These are phyloP conservation scores for Propsilocerus akamusi DNA, from an alignment of 1,140 invertebrate species.

Conservation along the genomic window DNA sequence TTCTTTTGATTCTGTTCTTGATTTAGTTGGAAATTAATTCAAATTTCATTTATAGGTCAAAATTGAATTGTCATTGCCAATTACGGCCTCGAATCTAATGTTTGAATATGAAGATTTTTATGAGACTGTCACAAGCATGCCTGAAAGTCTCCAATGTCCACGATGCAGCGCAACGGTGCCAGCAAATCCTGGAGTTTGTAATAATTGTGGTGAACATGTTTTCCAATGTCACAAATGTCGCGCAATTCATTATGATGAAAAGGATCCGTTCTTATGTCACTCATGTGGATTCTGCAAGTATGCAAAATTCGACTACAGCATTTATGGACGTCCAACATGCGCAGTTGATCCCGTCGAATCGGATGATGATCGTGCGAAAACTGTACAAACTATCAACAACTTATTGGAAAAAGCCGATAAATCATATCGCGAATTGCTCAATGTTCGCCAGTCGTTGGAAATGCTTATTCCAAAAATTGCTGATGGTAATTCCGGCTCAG, in stretches of 20 bases:
- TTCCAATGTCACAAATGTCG: slow-evolving; percentile 97
- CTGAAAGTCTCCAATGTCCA: slow-evolving; percentile 90
- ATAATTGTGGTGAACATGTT: slow-evolving; percentile 96
- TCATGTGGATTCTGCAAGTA: slow-evolving; percentile 98
- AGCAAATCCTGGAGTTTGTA: slow-evolving; percentile 91
- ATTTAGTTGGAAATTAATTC: not conserved
- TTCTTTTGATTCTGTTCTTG: not conserved
- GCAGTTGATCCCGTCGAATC: slow-evolving; percentile 94
- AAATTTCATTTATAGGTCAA: slow-evolving; percentile 29
- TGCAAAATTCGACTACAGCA: slow-evolving; percentile 94
- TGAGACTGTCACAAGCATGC: slow-evolving; percentile 61
- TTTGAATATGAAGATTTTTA: slow-evolving; percentile 97
- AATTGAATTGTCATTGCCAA: slow-evolving; percentile 89
- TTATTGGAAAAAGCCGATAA: slow-evolving; percentile 87
- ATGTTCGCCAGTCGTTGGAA: slow-evolving; percentile 78
- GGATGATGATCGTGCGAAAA: slow-evolving; percentile 92
- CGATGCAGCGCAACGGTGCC: slow-evolving; percentile 90
- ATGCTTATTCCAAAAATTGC: slow-evolving; percentile 22
- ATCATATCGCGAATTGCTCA: slow-evolving; percentile 76
- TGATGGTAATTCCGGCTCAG: slow-evolving; percentile 20
- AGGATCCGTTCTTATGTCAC: slow-evolving; percentile 96
- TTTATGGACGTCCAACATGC: slow-evolving; percentile 78
- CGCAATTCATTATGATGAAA: slow-evolving; percentile 97
- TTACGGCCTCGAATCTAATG: slow-evolving; percentile 97
- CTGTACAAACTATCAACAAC: slow-evolving; percentile 74